A percentile compares a stretch with the other conserved stretches of the same genome.
phyloP scores from a whole-genome alignment of 2,113 vertebrate species.

The Toxostoma redivivum region DNA sequence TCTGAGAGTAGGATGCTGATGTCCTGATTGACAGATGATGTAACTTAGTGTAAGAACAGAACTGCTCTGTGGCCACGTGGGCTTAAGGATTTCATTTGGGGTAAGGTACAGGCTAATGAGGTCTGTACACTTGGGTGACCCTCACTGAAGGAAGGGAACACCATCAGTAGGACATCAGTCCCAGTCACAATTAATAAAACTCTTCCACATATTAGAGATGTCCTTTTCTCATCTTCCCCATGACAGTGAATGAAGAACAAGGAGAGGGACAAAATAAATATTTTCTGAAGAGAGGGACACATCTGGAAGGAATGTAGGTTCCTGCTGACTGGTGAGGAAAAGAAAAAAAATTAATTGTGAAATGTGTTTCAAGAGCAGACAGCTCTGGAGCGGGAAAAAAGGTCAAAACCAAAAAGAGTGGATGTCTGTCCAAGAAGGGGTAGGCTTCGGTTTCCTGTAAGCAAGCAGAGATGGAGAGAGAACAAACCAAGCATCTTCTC shows the following conservation, averaged over 20 bases:
- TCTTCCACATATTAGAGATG: not conserved
- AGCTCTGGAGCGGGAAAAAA: not conserved
- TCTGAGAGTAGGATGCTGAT: not conserved
- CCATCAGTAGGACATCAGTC: not conserved
- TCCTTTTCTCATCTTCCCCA: not conserved
- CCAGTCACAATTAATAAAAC: not conserved
- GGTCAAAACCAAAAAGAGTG: not conserved
- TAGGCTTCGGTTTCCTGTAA: not conserved
- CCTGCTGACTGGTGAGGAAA: accelerated
- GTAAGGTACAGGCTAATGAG: not conserved
- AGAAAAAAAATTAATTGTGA: not conserved
- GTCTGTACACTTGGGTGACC: not conserved
- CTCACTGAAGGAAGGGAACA: not conserved
- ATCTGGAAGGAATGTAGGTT: not conserved
- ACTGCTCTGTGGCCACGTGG: not conserved
- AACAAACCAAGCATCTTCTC: not conserved
- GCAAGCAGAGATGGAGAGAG: not conserved
- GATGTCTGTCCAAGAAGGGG: not conserved
- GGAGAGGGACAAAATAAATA: not conserved
- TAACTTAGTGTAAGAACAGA: not conserved
- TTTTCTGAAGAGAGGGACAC: not conserved
- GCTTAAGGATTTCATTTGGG: not conserved
- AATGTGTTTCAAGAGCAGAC: not conserved
- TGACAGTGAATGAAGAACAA: not conserved
- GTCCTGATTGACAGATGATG: not conserved